These are phyloP conservation scores for Cygnus buccinator DNA, from an alignment of 2,113 vertebrate species.

Conservation along the genomic window DNA sequence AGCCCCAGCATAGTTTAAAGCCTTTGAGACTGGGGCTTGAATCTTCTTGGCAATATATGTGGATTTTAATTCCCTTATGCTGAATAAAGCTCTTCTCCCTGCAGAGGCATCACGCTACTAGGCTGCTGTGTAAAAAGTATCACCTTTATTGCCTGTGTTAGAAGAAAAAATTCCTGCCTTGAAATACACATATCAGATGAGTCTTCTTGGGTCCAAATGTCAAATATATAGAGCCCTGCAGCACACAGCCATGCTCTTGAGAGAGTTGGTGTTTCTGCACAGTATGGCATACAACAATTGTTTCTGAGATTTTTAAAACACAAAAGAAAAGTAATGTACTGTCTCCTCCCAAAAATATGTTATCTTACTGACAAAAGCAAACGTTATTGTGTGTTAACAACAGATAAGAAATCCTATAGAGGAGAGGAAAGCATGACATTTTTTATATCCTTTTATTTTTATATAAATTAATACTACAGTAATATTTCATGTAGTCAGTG, in stretches of 20 bases:
- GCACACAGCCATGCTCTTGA: fast-evolving
- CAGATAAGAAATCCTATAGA: background rate
- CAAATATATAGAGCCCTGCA: background rate
- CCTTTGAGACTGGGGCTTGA: background rate
- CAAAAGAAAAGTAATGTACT: background rate
- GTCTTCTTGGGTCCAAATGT: background rate
- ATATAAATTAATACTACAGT: background rate
- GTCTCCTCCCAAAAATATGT: background rate
- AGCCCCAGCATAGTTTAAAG: background rate
- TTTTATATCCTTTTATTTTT: background rate
- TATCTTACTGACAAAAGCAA: background rate
- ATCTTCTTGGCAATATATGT: background rate
- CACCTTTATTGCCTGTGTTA: background rate
- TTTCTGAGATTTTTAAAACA: background rate
- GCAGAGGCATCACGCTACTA: background rate
- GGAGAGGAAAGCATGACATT: background rate
- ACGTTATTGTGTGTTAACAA: background rate
- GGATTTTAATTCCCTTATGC: background rate
- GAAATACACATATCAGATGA: background rate
- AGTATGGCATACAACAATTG: background rate
- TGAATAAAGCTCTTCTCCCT: background rate
- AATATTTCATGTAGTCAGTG: background rate
- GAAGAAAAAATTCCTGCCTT: background rate
- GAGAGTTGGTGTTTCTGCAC: background rate
- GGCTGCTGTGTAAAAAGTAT: background rate